Conservation (phyloP, 2,888 invertebrate species). For the Cerceris ruficornis region DNA sequence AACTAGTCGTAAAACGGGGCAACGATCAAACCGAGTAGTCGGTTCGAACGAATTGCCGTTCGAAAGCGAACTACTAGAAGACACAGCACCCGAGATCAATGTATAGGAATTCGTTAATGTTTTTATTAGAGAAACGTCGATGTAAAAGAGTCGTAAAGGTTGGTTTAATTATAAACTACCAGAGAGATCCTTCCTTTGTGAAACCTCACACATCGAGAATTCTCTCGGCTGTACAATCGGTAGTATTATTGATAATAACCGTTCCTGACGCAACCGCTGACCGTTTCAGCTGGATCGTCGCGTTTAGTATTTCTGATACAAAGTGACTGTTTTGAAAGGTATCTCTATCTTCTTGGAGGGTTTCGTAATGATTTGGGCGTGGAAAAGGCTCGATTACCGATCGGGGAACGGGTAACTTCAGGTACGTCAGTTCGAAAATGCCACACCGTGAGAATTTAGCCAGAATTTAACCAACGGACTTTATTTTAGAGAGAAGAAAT, state of each 20-base stretch:
- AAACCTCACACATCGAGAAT: neutral
- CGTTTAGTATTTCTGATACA: conserved; percentile 48
- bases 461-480: neutral
- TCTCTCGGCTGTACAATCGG: conserved; percentile 15
- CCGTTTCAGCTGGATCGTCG: conserved; percentile 24
- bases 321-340: conserved; percentile 46
- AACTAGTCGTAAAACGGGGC: conserved; percentile 43
- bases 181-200: conserved; percentile 2
- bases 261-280: conserved; percentile 35
- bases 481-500: too few species aligned
- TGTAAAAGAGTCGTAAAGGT: conserved; percentile 56
- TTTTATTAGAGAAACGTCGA: conserved; percentile 50
- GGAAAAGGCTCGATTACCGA: conserved; percentile 57
- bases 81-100: neutral
- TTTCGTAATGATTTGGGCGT: conserved; percentile 62
- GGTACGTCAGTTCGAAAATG: conserved; percentile 25
- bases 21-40: conserved; percentile 32
- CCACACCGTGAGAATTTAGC: conserved; percentile 28
- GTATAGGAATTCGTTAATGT: conserved; percentile 35
- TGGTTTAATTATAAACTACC: conserved; percentile 49
- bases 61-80: neutral
- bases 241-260: conserved; percentile 37
- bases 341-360: conserved; percentile 32
- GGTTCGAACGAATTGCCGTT: conserved; percentile 9
- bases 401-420: conserved; percentile 29